phyloP scores from a whole-genome alignment of 2,797 vertebrate genomes.

The Sebastes trivittatus region DNA sequence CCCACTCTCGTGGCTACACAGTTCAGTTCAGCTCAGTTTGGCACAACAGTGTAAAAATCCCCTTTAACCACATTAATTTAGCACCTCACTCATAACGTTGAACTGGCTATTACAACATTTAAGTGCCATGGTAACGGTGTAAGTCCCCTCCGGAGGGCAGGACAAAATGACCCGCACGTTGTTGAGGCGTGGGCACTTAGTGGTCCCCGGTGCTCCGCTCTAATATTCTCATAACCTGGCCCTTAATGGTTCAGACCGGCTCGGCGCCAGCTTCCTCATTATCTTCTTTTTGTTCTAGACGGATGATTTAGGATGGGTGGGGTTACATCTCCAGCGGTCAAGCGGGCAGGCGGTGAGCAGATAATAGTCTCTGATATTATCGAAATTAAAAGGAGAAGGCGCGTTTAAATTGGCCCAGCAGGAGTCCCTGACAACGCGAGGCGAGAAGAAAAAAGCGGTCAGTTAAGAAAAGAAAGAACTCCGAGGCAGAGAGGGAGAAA shows the following conservation, averaged over 20 bases:
- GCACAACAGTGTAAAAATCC: background rate
- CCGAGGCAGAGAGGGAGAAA: conserved; percentile 11
- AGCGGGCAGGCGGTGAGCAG: conserved; percentile 32
- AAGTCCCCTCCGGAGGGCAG: conserved; percentile 49
- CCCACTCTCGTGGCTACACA: background rate
- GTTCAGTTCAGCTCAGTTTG: conserved; percentile 17
- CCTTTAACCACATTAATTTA: conserved; percentile 31
- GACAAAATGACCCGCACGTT: conserved; percentile 30
- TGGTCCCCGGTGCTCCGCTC: conserved; percentile 35
- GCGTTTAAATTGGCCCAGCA: conserved; percentile 55
- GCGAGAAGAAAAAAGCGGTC: background rate
- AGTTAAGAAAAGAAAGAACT: conserved; percentile 27
- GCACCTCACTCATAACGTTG: conserved; percentile 42
- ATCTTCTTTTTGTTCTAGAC: conserved; percentile 59
- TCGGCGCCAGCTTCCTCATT: conserved; percentile 55
- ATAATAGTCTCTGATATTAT: conserved; percentile 63
- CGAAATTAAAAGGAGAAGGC: conserved; percentile 64
- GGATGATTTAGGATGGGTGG: conserved; percentile 52
- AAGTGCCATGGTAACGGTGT: conserved; percentile 35
- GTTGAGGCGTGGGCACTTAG: conserved; percentile 29
- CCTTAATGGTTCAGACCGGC: conserved; percentile 40
- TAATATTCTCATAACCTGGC: conserved; percentile 62
- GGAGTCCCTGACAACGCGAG: conserved; percentile 42
- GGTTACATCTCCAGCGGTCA: conserved; percentile 52
- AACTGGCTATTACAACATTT: conserved; percentile 52